Evolutionary conservation across 2,113 vertebrate species (phyloP).

Genomic region (Agelaius tricolor): DNA sequence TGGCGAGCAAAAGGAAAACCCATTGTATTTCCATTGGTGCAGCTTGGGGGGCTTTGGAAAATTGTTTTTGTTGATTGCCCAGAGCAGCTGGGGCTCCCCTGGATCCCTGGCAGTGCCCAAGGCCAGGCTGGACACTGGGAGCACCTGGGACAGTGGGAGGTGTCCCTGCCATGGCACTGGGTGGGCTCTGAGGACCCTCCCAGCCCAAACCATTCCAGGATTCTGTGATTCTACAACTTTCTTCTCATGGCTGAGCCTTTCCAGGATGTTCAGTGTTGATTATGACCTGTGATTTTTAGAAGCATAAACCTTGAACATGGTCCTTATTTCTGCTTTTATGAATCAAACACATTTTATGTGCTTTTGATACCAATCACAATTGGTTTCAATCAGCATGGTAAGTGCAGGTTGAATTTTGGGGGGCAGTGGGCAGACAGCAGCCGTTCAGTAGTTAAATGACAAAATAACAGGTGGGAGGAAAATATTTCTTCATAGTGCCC

Average conservation of each 20-base stretch:
- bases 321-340: not conserved
- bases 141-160: not conserved
- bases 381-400: not conserved
- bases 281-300: not conserved
- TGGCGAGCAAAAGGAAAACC: not conserved
- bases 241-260: not conserved
- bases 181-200: accelerated
- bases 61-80: not conserved
- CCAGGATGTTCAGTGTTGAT: not conserved
- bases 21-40: not conserved
- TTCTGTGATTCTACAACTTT: not conserved
- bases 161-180: not conserved
- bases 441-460: not conserved
- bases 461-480: not conserved
- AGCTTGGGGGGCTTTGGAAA: not conserved
- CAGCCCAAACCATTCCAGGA: too few relatives aligned
- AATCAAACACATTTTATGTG: not conserved
- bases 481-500: not conserved
- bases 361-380: not conserved
- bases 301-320: accelerated
- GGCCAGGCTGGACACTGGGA: not conserved
- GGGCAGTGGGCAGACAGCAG: not conserved
- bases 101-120: not conserved
- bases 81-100: not conserved
- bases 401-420: not conserved